phyloP scores from a whole-genome alignment of 2,113 vertebrate species.

The Pelecanoides urinatrix region DNA sequence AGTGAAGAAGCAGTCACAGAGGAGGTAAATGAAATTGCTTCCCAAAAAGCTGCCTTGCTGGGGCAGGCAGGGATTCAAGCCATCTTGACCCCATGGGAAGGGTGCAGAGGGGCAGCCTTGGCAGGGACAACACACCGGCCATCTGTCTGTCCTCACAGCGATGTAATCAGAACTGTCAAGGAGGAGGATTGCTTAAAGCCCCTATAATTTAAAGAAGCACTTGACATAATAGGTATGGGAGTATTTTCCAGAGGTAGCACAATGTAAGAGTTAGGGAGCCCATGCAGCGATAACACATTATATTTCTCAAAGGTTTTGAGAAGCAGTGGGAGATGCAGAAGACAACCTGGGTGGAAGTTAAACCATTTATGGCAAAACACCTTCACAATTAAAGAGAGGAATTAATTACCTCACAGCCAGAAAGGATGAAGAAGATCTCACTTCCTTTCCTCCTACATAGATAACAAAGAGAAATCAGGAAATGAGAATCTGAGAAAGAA shows the following conservation, averaged over 20 bases:
- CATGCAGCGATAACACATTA: not conserved
- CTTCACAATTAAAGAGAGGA: not conserved
- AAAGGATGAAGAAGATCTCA: not conserved
- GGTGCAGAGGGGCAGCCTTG: not conserved
- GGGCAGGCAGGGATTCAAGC: not conserved
- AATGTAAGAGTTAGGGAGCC: not conserved
- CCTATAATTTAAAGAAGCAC: not conserved
- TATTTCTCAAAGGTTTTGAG: not conserved
- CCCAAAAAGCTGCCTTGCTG: not conserved
- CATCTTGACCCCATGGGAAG: not conserved
- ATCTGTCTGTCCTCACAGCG: not conserved
- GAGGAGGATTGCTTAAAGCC: not conserved
- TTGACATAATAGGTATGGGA: not conserved
- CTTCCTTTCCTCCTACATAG: not conserved
- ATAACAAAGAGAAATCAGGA: not conserved
- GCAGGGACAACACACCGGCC: rapidly evolving
- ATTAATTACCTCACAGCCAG: not conserved
- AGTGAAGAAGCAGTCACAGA: not conserved
- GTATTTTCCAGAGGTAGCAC: not conserved
- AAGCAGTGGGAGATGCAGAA: not conserved
- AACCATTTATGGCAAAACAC: not conserved
- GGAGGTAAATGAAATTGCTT: not conserved
- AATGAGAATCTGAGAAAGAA: not conserved
- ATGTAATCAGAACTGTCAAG: not conserved
- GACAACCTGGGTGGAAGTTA: not conserved